Percentiles rank a stretch among this genome's conserved stretches.
Evolutionary conservation across 2,113 vertebrate species (phyloP).

Genomic region (Scalopus aquaticus): DNA sequence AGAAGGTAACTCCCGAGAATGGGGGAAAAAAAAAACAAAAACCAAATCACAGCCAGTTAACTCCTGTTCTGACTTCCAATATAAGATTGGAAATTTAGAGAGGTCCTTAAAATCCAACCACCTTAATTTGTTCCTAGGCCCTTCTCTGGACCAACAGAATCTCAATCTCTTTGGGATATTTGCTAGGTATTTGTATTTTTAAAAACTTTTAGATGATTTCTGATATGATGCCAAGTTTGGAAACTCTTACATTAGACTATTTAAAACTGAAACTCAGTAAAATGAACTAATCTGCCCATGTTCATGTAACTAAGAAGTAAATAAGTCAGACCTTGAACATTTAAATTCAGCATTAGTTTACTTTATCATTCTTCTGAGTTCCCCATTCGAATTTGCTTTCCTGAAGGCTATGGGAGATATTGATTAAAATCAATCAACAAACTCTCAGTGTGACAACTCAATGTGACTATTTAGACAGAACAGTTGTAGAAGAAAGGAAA

Average conservation of each 20-base stretch:
- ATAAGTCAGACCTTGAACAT: background rate
- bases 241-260: constrained; percentile 31
- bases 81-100: background rate
- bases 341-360: background rate
- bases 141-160: background rate
- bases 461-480: background rate
- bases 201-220: background rate
- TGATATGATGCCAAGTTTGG: background rate
- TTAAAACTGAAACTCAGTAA: constrained; percentile 38
- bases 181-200: background rate
- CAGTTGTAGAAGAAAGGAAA: background rate
- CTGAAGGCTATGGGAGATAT: background rate
- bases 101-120: background rate
- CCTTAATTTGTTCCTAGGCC: background rate
- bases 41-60: background rate
- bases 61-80: background rate
- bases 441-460: background rate
- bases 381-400: constrained; percentile 18
- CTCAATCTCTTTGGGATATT: background rate
- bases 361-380: background rate
- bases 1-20: background rate
- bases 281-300: background rate
- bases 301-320: background rate
- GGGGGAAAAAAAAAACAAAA: background rate
- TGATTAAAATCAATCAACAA: background rate